phyloP scores from a whole-genome alignment of 2,113 vertebrate species.

The Urocolius indicus region DNA sequence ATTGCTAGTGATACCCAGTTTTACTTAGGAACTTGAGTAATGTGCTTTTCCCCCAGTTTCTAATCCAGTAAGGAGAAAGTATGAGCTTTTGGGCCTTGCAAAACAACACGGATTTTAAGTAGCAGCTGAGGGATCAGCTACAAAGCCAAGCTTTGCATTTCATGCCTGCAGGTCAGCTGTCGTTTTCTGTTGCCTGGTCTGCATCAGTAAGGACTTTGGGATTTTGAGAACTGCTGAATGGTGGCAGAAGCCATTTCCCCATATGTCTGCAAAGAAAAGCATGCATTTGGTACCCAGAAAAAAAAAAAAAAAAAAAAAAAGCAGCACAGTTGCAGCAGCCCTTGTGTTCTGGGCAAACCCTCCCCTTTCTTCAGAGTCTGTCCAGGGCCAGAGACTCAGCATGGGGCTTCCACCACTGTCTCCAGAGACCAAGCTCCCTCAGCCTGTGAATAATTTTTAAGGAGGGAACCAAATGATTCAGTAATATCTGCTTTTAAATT shows the following conservation, averaged over 20 bases:
- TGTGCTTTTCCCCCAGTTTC: not conserved
- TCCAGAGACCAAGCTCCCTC: not conserved
- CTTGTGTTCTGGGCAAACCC: not conserved
- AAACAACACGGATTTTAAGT: slow-evolving; percentile 21
- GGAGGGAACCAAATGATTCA: not conserved
- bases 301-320: not conserved
- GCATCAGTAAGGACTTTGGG: not conserved
- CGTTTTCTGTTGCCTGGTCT: not conserved
- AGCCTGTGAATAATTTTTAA: not conserved
- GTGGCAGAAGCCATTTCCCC: not conserved
- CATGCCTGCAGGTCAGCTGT: slow-evolving; percentile 44
- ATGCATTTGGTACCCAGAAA: not conserved
- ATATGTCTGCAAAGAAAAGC: not conserved
- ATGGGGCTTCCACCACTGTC: not conserved
- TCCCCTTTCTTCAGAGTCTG: not conserved
- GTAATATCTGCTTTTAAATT: not conserved
- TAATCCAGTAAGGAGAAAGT: slow-evolving; percentile 29
- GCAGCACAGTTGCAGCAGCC: not conserved
- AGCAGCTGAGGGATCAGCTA: slow-evolving; percentile 40
- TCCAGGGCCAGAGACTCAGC: not conserved
- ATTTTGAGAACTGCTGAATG: not conserved
- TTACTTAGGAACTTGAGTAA: slow-evolving; percentile 25
- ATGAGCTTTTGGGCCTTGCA: slow-evolving; percentile 31
- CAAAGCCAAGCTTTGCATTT: slow-evolving; percentile 51
- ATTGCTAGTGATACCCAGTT: not conserved